These are phyloP conservation scores for Thaleichthys pacificus DNA, from an alignment of 2,797 vertebrate species.

Conservation along the genomic window DNA sequence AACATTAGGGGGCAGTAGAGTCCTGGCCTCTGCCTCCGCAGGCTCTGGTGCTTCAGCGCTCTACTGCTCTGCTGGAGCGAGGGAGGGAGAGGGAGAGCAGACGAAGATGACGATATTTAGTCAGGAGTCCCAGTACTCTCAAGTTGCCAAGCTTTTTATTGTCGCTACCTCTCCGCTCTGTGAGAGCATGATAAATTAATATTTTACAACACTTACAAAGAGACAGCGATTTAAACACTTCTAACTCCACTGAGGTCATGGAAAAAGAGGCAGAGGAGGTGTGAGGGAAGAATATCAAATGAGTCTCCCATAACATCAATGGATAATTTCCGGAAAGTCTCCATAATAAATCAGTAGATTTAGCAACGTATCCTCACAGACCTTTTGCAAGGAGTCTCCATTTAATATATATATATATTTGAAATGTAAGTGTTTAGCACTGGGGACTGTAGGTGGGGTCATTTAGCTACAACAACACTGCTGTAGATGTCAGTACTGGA, in stretches of 20 bases:
- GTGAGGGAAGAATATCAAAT: background rate
- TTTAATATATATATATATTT: no score
- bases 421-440: no score
- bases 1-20: conserved; percentile 90
- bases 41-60: conserved; percentile 5
- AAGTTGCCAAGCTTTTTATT: conserved; percentile 56
- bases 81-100: conserved; percentile 13
- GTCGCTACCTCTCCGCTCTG: conserved; percentile 57
- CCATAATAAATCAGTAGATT: no score
- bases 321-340: no score
- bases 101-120: conserved; percentile 43
- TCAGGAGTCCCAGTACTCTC: conserved; percentile 43
- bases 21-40: conserved; percentile 58
- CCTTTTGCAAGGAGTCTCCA: no score
- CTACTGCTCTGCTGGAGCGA: conserved; percentile 5
- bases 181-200: conserved; percentile 62
- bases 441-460: no score
- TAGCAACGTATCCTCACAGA: no score
- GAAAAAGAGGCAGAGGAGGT: background rate
- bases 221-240: conserved; percentile 60
- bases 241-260: conserved; percentile 31
- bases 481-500: conserved; percentile 16
- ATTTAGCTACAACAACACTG: conserved; percentile 17
- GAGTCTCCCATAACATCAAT: background rate
- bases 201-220: conserved; percentile 61